Evolutionary conservation across 2,888 invertebrate species (phyloP).

Genomic region (Zhengitettix transpicula): DNA sequence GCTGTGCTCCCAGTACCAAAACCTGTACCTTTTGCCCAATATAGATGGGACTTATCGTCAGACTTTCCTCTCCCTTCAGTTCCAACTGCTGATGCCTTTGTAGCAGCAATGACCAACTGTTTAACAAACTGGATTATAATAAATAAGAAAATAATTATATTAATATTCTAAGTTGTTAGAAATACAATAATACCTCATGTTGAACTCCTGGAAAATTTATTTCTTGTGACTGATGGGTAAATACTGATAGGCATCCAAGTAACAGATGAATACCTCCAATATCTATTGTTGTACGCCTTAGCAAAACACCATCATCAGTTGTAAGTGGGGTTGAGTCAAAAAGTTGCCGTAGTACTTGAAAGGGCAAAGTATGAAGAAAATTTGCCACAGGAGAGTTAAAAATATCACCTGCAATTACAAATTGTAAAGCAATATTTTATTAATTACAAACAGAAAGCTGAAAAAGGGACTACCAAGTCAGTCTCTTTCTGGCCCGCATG

Average conservation of each 20-base stretch:
- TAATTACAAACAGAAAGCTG: no score
- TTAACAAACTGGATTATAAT: not conserved
- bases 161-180: not conserved
- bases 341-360: constrained; percentile 58
- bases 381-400: constrained; percentile 50
- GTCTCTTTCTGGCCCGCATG: no score
- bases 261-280: constrained; percentile 74
- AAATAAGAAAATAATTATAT: no score
- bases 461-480: no score
- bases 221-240: constrained; percentile 61
- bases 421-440: no score
- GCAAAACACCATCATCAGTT: constrained; percentile 55
- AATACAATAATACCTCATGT: constrained; percentile 8
- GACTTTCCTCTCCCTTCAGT: constrained; percentile 23
- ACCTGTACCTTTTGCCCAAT: constrained; percentile 94
- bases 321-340: constrained; percentile 59
- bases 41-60: constrained; percentile 59
- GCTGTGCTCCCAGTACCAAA: constrained; percentile 92
- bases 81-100: constrained; percentile 18
- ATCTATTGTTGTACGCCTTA: constrained; percentile 63
- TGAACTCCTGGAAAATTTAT: constrained; percentile 24
- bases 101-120: constrained; percentile 17
- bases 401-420: constrained; percentile 42
- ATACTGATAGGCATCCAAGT: constrained; percentile 73
- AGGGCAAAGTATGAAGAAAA: constrained; percentile 56